Conservation (phyloP, 2,888 invertebrate genomes). For the Caenorhabditis sp. region DNA sequence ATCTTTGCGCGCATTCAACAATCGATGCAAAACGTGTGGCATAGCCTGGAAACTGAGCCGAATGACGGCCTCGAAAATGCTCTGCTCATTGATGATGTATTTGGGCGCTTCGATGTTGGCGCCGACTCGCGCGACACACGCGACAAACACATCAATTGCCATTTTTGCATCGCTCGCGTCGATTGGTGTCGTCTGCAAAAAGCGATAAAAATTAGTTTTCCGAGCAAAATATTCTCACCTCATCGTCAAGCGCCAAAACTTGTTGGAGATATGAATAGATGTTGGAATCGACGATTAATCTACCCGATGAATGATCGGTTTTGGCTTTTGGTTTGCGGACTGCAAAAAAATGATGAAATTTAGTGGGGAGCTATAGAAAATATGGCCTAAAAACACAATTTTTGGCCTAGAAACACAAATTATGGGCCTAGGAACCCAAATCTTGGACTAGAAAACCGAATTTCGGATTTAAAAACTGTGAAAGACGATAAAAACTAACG, state of each 20-base stretch:
- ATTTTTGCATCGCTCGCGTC: conserved; percentile 47
- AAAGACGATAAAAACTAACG: no score
- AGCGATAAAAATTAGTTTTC: not conserved
- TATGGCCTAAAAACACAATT: no score
- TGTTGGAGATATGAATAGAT: conserved; percentile 50
- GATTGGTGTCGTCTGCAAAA: conserved; percentile 29
- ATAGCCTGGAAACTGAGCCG: conserved; percentile 61
- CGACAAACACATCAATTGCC: conserved; percentile 62
- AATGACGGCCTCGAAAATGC: conserved; percentile 62
- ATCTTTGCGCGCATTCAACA: conserved; percentile 34
- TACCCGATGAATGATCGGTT: conserved; percentile 35
- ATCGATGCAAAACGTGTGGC: conserved; percentile 50
- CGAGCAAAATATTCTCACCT: conserved; percentile 11
- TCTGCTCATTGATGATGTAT: conserved; percentile 63
- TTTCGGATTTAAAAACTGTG: no score
- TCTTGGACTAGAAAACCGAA: no score
- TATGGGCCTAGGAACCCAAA: no score
- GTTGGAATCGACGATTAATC: conserved; percentile 52
- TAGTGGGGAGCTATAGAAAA: no score
- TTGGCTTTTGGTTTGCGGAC: conserved; percentile 46
- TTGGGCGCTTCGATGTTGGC: conserved; percentile 60
- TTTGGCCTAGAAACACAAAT: no score
- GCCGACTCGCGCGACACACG: conserved; percentile 64
- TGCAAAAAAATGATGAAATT: not conserved
- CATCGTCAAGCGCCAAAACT: conserved; percentile 32